Percentiles rank a stretch among this genome's conserved stretches.
Conservation (phyloP, 1,140 invertebrate genomes). For the Danaus plexippus region DNA sequence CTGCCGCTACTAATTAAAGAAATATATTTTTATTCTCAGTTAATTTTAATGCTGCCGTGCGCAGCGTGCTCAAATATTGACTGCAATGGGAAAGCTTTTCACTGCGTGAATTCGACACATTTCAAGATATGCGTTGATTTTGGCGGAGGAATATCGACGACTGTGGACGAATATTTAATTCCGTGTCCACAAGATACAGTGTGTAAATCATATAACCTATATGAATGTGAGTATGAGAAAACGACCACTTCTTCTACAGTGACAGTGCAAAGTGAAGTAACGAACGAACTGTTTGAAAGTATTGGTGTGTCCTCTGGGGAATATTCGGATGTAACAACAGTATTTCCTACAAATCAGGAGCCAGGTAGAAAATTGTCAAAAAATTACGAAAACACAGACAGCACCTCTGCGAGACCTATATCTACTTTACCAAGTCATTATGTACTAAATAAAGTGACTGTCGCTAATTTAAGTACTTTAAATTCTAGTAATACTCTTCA, state of each 20-base stretch:
- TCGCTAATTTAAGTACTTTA: too few relatives aligned
- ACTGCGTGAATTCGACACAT: conserved; percentile 61
- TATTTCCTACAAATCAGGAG: not conserved
- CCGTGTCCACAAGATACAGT: conserved; percentile 47
- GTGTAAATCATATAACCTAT: conserved; percentile 42
- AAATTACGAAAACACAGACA: not conserved
- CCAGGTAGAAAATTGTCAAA: not conserved
- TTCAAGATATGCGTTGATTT: conserved; percentile 68
- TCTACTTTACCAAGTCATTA: too few relatives aligned
- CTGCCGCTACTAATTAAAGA: too few relatives aligned
- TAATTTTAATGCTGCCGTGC: conserved; percentile 22
- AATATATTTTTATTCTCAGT: conserved; percentile 28
- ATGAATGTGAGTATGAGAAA: conserved; percentile 53
- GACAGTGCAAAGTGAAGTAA: conserved; percentile 15
- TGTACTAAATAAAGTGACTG: too few relatives aligned
- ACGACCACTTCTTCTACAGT: conserved; percentile 20
- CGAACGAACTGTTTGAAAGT: conserved; percentile 9
- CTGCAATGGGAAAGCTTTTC: conserved; percentile 61
- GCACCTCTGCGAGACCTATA: too few relatives aligned
- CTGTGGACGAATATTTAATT: conserved; percentile 51
- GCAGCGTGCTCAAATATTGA: conserved; percentile 35
- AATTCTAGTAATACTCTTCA: too few relatives aligned
- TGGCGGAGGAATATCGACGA: conserved; percentile 48
- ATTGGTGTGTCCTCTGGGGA: conserved; percentile 4
- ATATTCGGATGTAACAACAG: conserved; percentile 10